Base-by-base conservation (phyloP, 2,888 invertebrate genomes). In the Chaetoderma sp. region DNA sequence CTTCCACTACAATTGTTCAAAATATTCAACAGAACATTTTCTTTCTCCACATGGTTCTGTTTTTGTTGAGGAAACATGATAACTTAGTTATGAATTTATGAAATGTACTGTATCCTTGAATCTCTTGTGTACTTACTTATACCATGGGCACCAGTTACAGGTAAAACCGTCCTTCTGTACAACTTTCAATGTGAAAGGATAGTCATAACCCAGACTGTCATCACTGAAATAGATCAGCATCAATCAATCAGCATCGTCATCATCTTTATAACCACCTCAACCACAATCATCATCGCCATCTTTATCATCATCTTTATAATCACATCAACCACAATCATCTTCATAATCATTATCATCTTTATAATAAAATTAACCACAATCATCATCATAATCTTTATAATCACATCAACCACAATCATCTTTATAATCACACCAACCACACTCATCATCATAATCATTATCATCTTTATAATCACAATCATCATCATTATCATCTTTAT, bases 131-230 rank as follows among this genome's bases (percentile, higher is more conserved):
- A 61, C 81, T 56, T 70, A 87, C 86, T 84, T 81, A 84, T 94
- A 93, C 88, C 87, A 88, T 4, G 87, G 87, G 74, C 89, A 88
- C 83, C 91, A 88, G 57, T 92, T 92, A 83, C 88, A 88, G 60
- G 86, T 81, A 64, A 86, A 80, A 1, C 92, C 92, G 75, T 92
- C 91, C 70, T 90, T 90, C 76, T 91, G 89, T 57, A 96, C 94
- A 28, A 93, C 91, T 74, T 94, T 92, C 85, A 96, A 88, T 67
- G 92, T 92, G 88, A 96, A 96, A 59, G 96, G 96, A 86, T 94
- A 96, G 87, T 94, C 94, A 88, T 95, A 94, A 33, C 94, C 93
- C 61, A 94, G 89, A 78, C 94, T 94, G 89, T 96, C 95, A 89
- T 96, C 95, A 87, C 95, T 95, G 88, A 0, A 88, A 87, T 71